Percentiles rank a stretch among this genome's conserved stretches.
These are phyloP conservation scores for Arctopsyche grandis DNA, from an alignment of 1,140 invertebrate genomes.

Conservation along the genomic window DNA sequence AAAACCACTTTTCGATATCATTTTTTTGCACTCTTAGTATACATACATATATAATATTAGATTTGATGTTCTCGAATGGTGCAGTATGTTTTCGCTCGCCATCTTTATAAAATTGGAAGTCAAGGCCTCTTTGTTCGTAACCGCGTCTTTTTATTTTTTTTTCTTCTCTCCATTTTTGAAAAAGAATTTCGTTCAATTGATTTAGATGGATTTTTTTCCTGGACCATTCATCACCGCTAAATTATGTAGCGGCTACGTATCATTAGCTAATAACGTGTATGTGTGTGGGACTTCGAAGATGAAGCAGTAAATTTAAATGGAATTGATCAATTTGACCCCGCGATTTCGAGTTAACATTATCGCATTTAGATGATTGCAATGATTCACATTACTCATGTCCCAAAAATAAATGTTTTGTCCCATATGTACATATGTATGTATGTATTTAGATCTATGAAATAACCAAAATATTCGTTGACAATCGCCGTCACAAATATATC, in stretches of 20 bases:
- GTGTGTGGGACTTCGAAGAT: not conserved
- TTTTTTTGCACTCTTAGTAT: conserved; percentile 12
- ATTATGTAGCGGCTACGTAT: conserved; percentile 22
- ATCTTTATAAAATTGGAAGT: not conserved
- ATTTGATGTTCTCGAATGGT: not conserved
- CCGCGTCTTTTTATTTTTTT: not conserved
- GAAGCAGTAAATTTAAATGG: not conserved
- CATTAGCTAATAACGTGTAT: conserved; percentile 9
- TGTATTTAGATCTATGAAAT: not conserved
- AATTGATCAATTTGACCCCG: not conserved
- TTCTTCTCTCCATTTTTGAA: too few species aligned
- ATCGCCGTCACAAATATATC: too few species aligned
- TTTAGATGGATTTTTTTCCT: not conserved
- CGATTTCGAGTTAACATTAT: not conserved
- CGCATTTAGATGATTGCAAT: not conserved
- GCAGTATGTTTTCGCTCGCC: not conserved
- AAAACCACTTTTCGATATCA: conserved; percentile 26
- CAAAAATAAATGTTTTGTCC: not conserved
- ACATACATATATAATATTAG: too few species aligned
- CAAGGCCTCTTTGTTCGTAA: not conserved
- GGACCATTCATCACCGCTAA: conserved; percentile 27
- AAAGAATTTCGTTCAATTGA: conserved; percentile 4
- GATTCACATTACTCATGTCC: not conserved
- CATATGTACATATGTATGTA: not conserved
- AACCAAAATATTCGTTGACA: too few species aligned